These are phyloP conservation scores for Eira barbara DNA, from an alignment of 2,113 vertebrate species.

Conservation along the genomic window DNA sequence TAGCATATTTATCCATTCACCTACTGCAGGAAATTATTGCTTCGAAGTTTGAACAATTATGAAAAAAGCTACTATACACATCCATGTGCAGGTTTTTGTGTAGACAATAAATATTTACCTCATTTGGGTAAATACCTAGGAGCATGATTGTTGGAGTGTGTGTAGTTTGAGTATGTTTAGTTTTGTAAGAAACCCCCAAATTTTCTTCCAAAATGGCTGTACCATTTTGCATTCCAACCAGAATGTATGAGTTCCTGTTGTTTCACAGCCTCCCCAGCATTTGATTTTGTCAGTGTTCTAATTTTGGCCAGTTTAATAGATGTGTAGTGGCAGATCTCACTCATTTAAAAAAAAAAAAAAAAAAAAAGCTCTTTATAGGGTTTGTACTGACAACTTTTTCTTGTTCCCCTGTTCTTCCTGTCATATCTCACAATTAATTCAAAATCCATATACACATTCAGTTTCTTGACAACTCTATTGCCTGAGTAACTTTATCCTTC, in stretches of 20 bases:
- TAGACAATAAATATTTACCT: background rate
- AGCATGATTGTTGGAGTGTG: background rate
- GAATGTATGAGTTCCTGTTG: background rate
- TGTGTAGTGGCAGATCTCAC: background rate
- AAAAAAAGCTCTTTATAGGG: background rate
- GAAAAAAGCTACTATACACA: background rate
- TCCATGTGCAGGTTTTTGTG: background rate
- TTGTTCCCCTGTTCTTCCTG: background rate
- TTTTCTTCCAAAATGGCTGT: background rate
- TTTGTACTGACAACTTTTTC: background rate
- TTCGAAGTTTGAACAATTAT: background rate
- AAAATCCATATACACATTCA: background rate
- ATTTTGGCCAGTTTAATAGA: background rate
- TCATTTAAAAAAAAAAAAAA: no score
- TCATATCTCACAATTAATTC: background rate
- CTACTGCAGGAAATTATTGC: background rate
- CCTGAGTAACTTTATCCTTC: background rate
- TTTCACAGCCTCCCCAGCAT: background rate
- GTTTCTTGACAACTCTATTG: background rate
- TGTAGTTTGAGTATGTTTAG: background rate
- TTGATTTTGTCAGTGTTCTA: background rate
- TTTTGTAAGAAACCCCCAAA: background rate
- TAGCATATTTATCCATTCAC: background rate
- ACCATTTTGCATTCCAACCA: background rate
- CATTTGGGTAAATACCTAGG: background rate